Evolutionary conservation across 2,888 invertebrate genomes (phyloP), one percentile per base, ranked within the genome.

Genomic region (Sinohyriopsis cumingii): DNA sequence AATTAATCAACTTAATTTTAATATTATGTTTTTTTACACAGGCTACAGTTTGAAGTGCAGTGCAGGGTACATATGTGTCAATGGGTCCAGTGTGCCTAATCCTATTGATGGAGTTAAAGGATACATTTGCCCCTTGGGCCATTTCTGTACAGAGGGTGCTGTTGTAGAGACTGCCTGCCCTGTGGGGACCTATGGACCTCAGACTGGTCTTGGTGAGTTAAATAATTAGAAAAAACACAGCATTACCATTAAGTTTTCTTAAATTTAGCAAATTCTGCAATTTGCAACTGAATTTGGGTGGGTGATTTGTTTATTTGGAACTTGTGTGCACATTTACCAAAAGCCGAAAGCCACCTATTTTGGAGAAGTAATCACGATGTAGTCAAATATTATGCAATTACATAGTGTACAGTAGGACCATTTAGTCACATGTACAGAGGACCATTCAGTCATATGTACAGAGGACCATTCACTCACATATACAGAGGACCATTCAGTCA

Each of bases 111-210:
- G 73, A 12, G 65, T 83, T 19, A 83, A 78, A 33, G 89, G 89
- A 3, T 89, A 87, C 76, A 80, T 84, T 63, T 89, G 89, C 69
- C 89, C 89, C 0, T 69, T 70, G 4, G 88, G 89, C n/a, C 83
- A 89, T 77, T 89, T 86, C 78, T 89, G 89, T 68, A 66, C 72
- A 5, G 68, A 76, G 20, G 88, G 86, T 1, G 86, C 84, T 20
- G 82, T 86, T 22, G 69, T 63, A 7, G 84, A 84, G 55, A 76
- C 76, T 1, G 78, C 78, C 1, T 88, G 88, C 80, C 72, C 81
- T 20, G 75, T 76, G 53, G 88, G 87, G 25, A 78, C 79, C 9
- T 88, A 87, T 71, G 82, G 77, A 53, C 83, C 84, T 1, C 66
- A 62, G 1, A 68, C 67, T 15, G 83, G 81, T 33, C 73, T 84